These are phyloP conservation scores for Melieria omissa DNA, from an alignment of 2,888 invertebrate genomes.

Conservation along the genomic window DNA sequence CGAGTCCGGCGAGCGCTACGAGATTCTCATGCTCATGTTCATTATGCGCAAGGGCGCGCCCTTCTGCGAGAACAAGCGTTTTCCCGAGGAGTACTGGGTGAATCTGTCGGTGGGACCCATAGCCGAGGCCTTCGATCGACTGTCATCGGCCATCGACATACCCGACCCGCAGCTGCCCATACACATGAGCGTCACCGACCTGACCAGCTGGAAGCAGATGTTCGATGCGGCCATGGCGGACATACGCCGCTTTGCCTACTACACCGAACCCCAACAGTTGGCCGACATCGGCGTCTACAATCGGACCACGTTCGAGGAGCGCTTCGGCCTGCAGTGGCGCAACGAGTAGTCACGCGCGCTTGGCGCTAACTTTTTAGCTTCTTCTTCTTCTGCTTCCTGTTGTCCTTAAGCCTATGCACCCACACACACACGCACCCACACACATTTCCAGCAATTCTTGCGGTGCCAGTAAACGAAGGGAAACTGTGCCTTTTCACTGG, in stretches of 20 bases:
- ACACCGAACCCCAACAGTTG: slow-evolving; percentile 56
- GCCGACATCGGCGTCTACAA: slow-evolving; percentile 58
- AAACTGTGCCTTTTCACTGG: slow-evolving; percentile 30
- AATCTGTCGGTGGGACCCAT: slow-evolving; percentile 58
- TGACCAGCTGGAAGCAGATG: slow-evolving; percentile 61
- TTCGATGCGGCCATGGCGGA: slow-evolving; percentile 57
- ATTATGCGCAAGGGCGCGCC: slow-evolving; percentile 59
- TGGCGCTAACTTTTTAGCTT: background rate
- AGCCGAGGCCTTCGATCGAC: slow-evolving; percentile 56
- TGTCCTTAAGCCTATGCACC: background rate
- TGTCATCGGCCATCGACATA: slow-evolving; percentile 58
- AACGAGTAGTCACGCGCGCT: slow-evolving; percentile 11
- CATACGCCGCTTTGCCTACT: slow-evolving; percentile 55
- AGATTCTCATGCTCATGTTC: slow-evolving; percentile 59
- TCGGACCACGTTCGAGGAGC: slow-evolving; percentile 55
- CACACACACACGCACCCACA: too few relatives aligned
- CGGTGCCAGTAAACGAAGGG: background rate
- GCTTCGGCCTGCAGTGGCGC: slow-evolving; percentile 56
- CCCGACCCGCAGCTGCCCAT: slow-evolving; percentile 59
- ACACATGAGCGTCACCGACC: slow-evolving; percentile 59
- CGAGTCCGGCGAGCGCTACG: slow-evolving; percentile 59
- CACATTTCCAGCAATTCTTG: too few relatives aligned
- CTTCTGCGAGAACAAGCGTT: slow-evolving; percentile 61
- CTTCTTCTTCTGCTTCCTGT: background rate
- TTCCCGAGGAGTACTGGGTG: slow-evolving; percentile 62